A percentile compares a stretch with the other conserved stretches of the same genome.
These are phyloP conservation scores for Apamea epomidion DNA, from an alignment of 2,888 invertebrate species.

Conservation along the genomic window DNA sequence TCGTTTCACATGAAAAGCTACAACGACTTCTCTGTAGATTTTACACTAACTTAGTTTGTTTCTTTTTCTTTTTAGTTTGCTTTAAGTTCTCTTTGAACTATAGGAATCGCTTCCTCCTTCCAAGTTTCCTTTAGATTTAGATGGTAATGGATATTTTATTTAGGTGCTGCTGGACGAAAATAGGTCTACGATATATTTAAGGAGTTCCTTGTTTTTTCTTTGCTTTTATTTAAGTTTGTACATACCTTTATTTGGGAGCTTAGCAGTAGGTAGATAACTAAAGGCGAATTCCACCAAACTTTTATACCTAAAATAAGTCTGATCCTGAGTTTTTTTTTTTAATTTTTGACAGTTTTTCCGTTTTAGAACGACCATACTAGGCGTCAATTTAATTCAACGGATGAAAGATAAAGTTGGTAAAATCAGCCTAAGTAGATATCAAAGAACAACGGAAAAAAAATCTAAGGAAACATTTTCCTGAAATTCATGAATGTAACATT, in stretches of 20 bases:
- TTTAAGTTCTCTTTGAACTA: slow-evolving; percentile 61
- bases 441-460: not conserved
- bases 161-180: slow-evolving; percentile 20
- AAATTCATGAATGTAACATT: not conserved
- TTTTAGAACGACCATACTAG: no score
- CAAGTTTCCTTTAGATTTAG: slow-evolving; percentile 53
- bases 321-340: no score
- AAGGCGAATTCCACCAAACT: no score
- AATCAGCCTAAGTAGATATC: not conserved
- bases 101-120: slow-evolving; percentile 41
- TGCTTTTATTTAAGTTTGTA: not conserved
- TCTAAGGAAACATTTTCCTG: not conserved
- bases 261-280: not conserved
- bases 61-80: slow-evolving; percentile 54
- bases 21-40: slow-evolving; percentile 66
- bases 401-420: no score
- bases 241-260: no score
- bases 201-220: not conserved
- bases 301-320: no score
- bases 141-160: slow-evolving; percentile 56
- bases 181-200: slow-evolving; percentile 6
- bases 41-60: slow-evolving; percentile 65
- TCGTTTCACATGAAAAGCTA: slow-evolving; percentile 63
- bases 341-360: no score
- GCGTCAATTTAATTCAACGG: no score